Evolutionary conservation across 30 jellyfish, hydroid and myxozoan species (phyloP).

Genomic region (Turritopsis rubra): DNA sequence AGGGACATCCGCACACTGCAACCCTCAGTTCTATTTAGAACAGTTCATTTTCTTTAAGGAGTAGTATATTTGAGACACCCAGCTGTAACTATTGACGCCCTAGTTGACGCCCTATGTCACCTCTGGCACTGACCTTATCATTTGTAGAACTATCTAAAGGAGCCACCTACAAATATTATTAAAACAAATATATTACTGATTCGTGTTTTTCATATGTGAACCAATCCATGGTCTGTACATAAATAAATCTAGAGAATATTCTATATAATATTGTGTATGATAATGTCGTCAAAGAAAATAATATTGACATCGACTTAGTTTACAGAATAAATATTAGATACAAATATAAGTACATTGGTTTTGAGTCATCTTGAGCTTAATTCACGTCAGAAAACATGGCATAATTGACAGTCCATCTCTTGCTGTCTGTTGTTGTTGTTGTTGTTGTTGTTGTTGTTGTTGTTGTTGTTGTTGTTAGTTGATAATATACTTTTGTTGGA

Average conservation of each 20-base stretch:
- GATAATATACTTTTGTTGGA: too few species aligned
- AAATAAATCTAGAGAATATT: background rate
- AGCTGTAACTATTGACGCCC: too few species aligned
- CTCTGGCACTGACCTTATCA: background rate
- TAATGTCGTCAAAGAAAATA: background rate
- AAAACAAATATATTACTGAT: background rate
- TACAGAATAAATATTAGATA: too few species aligned
- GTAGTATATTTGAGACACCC: too few species aligned
- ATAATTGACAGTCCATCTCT: background rate
- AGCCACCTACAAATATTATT: background rate
- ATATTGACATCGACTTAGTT: background rate
- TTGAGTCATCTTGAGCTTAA: background rate
- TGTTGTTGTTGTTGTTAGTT: background rate
- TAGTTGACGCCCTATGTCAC: too few species aligned
- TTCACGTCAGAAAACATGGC: background rate
- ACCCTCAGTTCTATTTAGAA: too few species aligned
- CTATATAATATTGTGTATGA: too few species aligned
- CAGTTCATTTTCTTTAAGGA: background rate
- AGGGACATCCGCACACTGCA: too few species aligned
- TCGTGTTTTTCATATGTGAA: background rate
- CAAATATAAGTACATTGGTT: background rate
- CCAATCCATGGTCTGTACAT: background rate
- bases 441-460: background rate
- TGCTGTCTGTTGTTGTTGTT: background rate
- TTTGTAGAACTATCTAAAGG: background rate